Conservation (phyloP, 2,797 vertebrate genomes). For the Phataginus tricuspis region DNA sequence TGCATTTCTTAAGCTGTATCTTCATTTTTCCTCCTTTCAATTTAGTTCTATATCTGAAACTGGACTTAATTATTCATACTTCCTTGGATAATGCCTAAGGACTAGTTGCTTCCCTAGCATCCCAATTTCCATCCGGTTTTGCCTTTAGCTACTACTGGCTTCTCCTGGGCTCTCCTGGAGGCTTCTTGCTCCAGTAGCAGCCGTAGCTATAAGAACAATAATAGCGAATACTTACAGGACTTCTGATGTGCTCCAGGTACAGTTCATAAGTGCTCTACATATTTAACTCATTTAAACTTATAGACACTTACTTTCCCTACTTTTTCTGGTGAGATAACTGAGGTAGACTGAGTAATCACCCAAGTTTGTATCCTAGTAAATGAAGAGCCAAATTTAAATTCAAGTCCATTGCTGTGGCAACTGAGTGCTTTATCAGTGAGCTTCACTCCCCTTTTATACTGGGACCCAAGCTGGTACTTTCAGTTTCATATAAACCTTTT, state of each 20-base stretch:
- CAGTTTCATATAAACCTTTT: neutral
- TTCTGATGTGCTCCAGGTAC: neutral
- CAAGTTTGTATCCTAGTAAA: neutral
- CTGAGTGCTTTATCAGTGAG: neutral
- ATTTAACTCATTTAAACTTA: neutral
- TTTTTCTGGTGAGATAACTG: neutral
- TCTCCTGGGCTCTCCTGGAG: rapidly evolving
- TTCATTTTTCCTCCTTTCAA: neutral
- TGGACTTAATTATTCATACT: neutral
- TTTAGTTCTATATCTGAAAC: neutral
- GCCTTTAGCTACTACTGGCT: neutral
- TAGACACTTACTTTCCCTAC: too few relatives aligned
- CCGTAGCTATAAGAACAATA: too few relatives aligned
- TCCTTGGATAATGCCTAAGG: neutral
- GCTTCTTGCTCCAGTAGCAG: neutral
- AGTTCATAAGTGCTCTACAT: neutral
- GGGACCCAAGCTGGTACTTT: neutral
- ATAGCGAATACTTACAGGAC: neutral
- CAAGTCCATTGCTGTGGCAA: neutral
- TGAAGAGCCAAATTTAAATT: neutral
- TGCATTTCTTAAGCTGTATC: neutral
- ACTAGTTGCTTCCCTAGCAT: neutral
- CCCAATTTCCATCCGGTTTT: neutral
- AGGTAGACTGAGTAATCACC: neutral
- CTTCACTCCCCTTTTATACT: neutral